A percentile compares a stretch with the other conserved stretches of the same genome.
Conservation (phyloP, 2,888 invertebrate genomes). For the Ectemnius cavifrons region DNA sequence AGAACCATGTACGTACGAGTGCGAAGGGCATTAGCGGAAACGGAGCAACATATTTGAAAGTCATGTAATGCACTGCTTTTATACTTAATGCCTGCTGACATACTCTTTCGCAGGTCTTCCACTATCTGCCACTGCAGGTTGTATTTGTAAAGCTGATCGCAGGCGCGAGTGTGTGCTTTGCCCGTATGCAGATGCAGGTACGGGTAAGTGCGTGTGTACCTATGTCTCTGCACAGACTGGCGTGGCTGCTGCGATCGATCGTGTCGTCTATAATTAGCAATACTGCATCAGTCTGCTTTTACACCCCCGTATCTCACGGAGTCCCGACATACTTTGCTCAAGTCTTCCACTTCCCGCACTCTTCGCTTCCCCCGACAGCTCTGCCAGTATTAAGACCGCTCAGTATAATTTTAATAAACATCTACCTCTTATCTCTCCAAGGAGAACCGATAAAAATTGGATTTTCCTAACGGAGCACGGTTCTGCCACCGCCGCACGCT, state of each 20-base stretch:
- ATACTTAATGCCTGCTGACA: background rate
- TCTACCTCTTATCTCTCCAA: conserved; percentile 19
- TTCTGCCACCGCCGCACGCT: conserved; percentile 23
- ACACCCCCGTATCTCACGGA: conserved; percentile 42
- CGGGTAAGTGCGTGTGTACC: conserved; percentile 8
- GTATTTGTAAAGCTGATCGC: background rate
- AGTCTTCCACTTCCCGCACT: background rate
- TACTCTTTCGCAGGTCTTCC: background rate
- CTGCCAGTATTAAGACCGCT: conserved; percentile 8
- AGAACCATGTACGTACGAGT: too few species aligned
- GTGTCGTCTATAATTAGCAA: conserved; percentile 52
- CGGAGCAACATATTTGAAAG: background rate
- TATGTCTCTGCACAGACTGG: conserved; percentile 7
- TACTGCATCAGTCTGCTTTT: conserved; percentile 42
- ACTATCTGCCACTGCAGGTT: background rate
- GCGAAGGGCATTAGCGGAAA: background rate
- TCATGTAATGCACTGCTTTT: background rate
- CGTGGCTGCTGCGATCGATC: conserved; percentile 46
- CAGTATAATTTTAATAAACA: conserved; percentile 48
- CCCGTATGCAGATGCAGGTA: background rate
- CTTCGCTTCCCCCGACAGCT: background rate
- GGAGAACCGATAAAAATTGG: conserved; percentile 12
- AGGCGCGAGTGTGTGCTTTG: background rate
- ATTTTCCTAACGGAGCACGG: conserved; percentile 15
- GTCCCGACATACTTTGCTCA: conserved; percentile 28